These are phyloP conservation scores for Parazoanthus atlanticus DNA, from an alignment of 92 coral and sea anemone species.

Conservation along the genomic window DNA sequence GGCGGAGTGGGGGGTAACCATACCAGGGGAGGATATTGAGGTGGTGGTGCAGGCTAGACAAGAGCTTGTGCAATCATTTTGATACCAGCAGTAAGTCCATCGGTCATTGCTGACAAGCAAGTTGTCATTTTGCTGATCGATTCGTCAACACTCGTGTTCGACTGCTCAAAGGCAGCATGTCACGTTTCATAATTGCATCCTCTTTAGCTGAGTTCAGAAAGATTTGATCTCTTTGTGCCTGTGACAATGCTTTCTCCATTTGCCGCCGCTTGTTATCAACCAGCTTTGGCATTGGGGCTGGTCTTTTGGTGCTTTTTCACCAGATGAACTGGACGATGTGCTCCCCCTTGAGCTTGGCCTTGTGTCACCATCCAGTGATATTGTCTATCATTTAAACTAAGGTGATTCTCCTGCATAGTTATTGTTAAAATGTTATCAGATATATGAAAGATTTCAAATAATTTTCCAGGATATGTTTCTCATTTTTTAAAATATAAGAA, in stretches of 20 bases:
- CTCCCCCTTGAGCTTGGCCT: too few species aligned
- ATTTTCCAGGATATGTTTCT: slow-evolving; percentile 6
- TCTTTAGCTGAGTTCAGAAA: slow-evolving; percentile 13
- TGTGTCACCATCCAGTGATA: too few species aligned
- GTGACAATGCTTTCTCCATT: slow-evolving; percentile 4
- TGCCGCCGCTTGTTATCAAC: background rate
- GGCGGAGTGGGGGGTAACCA: too few species aligned
- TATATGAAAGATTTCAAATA: slow-evolving; percentile 1
- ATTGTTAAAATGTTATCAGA: background rate
- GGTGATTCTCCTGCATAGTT: background rate
- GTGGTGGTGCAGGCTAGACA: slow-evolving; percentile 1
- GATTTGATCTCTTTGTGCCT: slow-evolving; percentile 18
- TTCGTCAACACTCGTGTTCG: slow-evolving; percentile 4
- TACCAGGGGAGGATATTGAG: background rate
- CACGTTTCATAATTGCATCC: slow-evolving; percentile 9
- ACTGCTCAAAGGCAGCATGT: slow-evolving; percentile 3
- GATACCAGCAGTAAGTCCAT: slow-evolving; percentile 12
- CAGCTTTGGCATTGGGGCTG: too few species aligned
- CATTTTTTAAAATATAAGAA: slow-evolving; percentile 4
- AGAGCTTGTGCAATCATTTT: slow-evolving; percentile 16
- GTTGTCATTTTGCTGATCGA: slow-evolving; percentile 11
- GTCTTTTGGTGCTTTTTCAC: too few species aligned
- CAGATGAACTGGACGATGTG: too few species aligned
- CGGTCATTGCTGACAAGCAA: slow-evolving; percentile 2
- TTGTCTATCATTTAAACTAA: too few species aligned